Conservation (phyloP, 2,797 vertebrate genomes). For the Semaprochilodus insignis region DNA sequence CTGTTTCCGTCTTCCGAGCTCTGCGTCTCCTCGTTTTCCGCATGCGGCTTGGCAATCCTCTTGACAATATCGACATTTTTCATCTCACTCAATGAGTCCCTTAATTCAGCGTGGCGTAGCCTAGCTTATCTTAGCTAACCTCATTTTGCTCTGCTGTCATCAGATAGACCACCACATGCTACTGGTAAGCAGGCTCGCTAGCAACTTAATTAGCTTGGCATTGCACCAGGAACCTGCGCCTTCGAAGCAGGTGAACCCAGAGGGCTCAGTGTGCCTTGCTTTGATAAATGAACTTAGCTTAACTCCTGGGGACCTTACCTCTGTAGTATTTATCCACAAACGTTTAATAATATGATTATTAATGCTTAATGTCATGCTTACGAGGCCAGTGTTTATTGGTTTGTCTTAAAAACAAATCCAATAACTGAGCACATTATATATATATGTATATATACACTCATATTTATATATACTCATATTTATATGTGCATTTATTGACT, state of each 20-base stretch:
- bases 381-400: too few relatives aligned
- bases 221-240: conserved; percentile 5
- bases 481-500: neutral
- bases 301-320: neutral
- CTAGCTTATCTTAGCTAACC: conserved; percentile 27
- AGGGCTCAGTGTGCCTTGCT: neutral
- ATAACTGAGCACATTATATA: neutral
- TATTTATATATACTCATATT: too few relatives aligned
- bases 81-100: neutral
- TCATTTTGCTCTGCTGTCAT: neutral
- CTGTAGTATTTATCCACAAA: neutral
- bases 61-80: neutral
- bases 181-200: neutral
- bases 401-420: neutral
- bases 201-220: conserved; percentile 22
- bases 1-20: neutral
- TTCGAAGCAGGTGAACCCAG: conserved; percentile 5
- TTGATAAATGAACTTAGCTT: neutral
- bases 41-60: neutral
- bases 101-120: neutral
- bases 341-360: neutral
- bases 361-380: neutral
- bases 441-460: too few relatives aligned
- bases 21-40: neutral
- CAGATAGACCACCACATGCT: neutral